A percentile compares a stretch with the other conserved stretches of the same genome.
Evolutionary conservation across 2,113 vertebrate genomes (phyloP).

Genomic region (Sialia sialis): DNA sequence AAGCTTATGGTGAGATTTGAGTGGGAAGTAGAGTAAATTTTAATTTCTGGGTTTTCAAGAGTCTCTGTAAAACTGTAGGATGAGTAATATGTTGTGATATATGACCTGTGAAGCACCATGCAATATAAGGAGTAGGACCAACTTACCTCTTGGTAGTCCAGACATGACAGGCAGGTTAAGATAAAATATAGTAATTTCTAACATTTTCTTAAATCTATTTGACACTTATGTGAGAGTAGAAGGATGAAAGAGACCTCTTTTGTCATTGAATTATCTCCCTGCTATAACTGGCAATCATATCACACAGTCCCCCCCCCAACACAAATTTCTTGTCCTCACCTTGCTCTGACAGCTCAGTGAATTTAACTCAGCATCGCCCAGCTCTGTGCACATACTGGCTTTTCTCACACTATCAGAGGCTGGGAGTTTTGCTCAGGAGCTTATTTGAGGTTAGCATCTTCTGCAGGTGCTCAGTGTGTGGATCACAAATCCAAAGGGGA

Average conservation of each 20-base stretch:
- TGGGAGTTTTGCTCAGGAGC: not conserved
- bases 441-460: not conserved
- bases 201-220: not conserved
- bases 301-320: not conserved
- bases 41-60: not conserved
- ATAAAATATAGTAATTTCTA: not conserved
- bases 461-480: not conserved
- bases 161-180: not conserved
- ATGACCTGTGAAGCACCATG: not conserved
- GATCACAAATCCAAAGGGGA: not conserved
- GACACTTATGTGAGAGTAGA: not conserved
- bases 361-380: not conserved
- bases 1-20: not conserved
- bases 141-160: not conserved
- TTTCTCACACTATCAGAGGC: not conserved
- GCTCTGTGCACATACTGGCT: not conserved
- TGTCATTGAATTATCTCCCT: not conserved
- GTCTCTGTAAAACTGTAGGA: not conserved
- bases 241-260: not conserved
- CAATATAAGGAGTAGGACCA: not conserved
- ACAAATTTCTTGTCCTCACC: not conserved
- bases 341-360: not conserved
- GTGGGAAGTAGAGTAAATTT: not conserved
- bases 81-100: not conserved
- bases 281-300: not conserved